Evolutionary conservation across 1,140 invertebrate species (phyloP).

Genomic region (Psix sp.): DNA sequence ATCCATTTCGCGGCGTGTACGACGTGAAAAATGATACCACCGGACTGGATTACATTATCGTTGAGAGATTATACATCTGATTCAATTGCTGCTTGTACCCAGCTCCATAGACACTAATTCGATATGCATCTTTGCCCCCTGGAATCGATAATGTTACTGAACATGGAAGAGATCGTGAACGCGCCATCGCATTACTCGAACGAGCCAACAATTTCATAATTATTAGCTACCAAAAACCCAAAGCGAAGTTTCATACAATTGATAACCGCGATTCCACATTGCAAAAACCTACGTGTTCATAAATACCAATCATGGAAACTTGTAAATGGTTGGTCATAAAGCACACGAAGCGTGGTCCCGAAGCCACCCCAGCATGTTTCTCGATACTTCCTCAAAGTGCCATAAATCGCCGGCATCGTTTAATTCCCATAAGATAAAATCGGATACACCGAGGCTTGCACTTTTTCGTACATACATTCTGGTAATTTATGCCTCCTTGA

Average conservation of each 20-base stretch:
- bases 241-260: no score
- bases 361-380: neutral
- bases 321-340: neutral
- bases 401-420: slow-evolving; percentile 35
- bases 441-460: slow-evolving; percentile 12
- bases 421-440: slow-evolving; percentile 42
- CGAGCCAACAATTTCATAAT: no score
- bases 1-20: slow-evolving; percentile 16
- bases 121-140: neutral
- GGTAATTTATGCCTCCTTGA: slow-evolving; percentile 25
- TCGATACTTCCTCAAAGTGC: slow-evolving; percentile 28
- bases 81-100: slow-evolving; percentile 24
- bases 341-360: neutral
- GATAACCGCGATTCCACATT: no score
- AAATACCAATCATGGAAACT: no score
- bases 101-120: neutral
- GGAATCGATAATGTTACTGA: neutral
- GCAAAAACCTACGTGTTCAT: no score
- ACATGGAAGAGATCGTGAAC: no score
- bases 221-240: no score
- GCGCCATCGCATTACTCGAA: no score
- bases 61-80: slow-evolving; percentile 23
- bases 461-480: slow-evolving; percentile 12
- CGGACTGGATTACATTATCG: slow-evolving; percentile 15
- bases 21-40: slow-evolving; percentile 32